phyloP scores from a whole-genome alignment of 1,140 invertebrate genomes.

The Microplitis mediator region DNA sequence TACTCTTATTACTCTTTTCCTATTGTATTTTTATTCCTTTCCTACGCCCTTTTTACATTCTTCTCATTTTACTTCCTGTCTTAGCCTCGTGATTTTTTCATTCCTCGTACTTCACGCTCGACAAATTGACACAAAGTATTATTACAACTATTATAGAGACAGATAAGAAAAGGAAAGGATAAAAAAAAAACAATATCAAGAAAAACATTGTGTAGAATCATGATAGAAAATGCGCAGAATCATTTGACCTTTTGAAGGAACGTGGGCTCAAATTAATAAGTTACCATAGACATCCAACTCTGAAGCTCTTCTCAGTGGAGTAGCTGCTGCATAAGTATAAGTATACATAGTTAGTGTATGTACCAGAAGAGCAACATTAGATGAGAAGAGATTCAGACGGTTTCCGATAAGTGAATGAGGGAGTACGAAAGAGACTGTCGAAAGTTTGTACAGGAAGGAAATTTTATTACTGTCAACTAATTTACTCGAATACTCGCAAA shows the following conservation, averaged over 20 bases:
- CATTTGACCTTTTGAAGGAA: slow-evolving; percentile 13
- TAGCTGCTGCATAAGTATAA: too few relatives aligned
- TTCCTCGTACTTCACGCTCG: too few relatives aligned
- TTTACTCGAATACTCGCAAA: background rate
- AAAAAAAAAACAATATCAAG: background rate
- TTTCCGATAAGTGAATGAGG: too few relatives aligned
- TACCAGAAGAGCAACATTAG: background rate
- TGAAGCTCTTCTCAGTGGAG: background rate
- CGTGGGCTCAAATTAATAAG: slow-evolving; percentile 19
- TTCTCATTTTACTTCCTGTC: too few relatives aligned
- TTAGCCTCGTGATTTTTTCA: too few relatives aligned
- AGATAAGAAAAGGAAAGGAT: background rate
- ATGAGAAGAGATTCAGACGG: too few relatives aligned
- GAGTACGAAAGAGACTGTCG: background rate
- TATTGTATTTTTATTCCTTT: too few relatives aligned
- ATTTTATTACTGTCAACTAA: slow-evolving; percentile 14
- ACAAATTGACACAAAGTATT: too few relatives aligned
- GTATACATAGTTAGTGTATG: background rate
- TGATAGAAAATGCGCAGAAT: background rate
- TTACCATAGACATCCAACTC: slow-evolving; percentile 2
- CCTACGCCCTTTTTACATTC: too few relatives aligned
- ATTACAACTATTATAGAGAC: too few relatives aligned
- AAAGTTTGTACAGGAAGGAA: background rate
- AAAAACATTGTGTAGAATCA: background rate
- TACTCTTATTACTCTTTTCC: too few relatives aligned